Conservation (phyloP, 2,113 vertebrate species). For the Pachypanchax playfairii region DNA sequence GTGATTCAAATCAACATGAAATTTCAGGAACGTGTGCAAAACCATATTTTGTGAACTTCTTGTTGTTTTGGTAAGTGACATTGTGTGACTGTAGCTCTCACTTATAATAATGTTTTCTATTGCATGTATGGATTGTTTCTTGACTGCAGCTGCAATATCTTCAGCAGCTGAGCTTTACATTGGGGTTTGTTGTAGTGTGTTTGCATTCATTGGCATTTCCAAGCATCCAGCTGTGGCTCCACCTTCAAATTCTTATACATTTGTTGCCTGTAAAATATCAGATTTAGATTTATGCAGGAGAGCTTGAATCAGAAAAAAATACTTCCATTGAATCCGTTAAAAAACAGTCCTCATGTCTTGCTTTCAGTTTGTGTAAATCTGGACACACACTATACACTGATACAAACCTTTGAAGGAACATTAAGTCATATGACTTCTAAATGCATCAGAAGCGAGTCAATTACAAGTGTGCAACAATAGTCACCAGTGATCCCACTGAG, state of each 20-base stretch:
- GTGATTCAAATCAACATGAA: too few relatives aligned
- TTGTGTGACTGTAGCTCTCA: too few relatives aligned
- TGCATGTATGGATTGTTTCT: too few relatives aligned
- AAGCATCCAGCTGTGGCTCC: constrained; percentile 46
- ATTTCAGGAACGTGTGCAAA: too few relatives aligned
- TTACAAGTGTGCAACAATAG: constrained; percentile 8
- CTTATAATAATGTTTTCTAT: too few relatives aligned
- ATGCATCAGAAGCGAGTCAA: constrained; percentile 7
- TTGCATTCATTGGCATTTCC: constrained; percentile 26
- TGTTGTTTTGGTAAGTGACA: too few relatives aligned
- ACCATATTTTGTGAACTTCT: too few relatives aligned
- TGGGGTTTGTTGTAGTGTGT: constrained; percentile 1
- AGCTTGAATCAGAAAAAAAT: constrained; percentile 26
- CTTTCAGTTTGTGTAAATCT: constrained; percentile 26
- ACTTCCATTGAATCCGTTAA: constrained; percentile 23
- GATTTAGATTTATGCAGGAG: constrained; percentile 40
- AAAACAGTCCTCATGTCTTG: constrained; percentile 37
- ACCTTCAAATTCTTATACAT: constrained; percentile 39
- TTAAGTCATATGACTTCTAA: constrained; percentile 18
- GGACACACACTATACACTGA: constrained; percentile 4
- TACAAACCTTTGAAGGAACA: constrained; percentile 9
- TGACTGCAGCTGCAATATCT: constrained; percentile 32
- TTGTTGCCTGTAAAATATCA: constrained; percentile 30
- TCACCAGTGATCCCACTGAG: background rate
- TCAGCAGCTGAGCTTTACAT: constrained; percentile 9